phyloP scores from a whole-genome alignment of 2,113 vertebrate species.

The Herpailurus yagouaroundi region DNA sequence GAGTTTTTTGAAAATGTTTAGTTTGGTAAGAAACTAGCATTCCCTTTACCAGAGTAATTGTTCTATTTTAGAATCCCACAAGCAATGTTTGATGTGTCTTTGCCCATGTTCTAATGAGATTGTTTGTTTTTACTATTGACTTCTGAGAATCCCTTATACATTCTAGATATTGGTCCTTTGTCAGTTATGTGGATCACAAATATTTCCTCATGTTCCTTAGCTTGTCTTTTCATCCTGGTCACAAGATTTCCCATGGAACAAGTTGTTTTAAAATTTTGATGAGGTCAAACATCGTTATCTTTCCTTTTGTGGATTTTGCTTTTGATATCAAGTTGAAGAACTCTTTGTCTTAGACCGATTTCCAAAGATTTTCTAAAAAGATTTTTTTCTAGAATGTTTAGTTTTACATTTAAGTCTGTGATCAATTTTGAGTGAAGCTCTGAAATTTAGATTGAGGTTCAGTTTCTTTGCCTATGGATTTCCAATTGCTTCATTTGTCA shows the following conservation, averaged over 20 bases:
- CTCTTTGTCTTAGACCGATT: not conserved
- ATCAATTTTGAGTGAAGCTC: not conserved
- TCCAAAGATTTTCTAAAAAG: not conserved
- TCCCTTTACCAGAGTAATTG: not conserved
- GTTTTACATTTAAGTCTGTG: not conserved
- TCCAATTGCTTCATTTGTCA: constrained; percentile 5
- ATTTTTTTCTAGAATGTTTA: not conserved
- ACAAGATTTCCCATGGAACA: not conserved
- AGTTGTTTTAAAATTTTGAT: not conserved
- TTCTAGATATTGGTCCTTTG: not conserved
- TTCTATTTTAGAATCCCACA: not conserved
- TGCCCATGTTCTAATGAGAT: not conserved
- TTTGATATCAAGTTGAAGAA: not conserved
- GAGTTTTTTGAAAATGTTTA: not conserved
- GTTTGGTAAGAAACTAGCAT: not conserved
- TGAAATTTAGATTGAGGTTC: not conserved
- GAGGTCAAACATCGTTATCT: not conserved
- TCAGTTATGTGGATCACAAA: not conserved
- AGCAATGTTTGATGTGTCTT: not conserved
- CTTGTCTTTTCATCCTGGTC: not conserved
- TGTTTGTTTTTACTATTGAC: not conserved
- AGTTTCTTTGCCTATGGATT: not conserved
- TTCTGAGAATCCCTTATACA: not conserved
- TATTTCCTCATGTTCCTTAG: not conserved
- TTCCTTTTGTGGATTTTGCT: not conserved